Percentiles rank a stretch among this genome's conserved stretches.
These are phyloP conservation scores for Natrix natrix DNA, from an alignment of 2,797 vertebrate genomes.

Conservation along the genomic window DNA sequence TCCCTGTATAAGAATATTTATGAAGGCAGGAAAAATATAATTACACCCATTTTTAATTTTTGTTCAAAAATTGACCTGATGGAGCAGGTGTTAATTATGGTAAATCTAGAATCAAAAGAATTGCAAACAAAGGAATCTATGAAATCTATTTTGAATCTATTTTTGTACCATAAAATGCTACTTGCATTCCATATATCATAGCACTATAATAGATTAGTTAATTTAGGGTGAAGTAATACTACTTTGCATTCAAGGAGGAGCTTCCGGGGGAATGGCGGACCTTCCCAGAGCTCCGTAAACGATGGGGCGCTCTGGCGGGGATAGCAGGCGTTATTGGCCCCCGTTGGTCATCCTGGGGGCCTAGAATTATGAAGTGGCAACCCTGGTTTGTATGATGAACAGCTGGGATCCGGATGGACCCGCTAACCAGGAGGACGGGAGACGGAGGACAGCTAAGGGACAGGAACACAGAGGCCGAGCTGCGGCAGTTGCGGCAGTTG, in stretches of 20 bases:
- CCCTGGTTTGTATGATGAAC: too few species aligned
- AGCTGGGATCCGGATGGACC: too few species aligned
- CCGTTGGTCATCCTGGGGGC: too few species aligned
- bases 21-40: conserved; percentile 22
- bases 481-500: too few species aligned
- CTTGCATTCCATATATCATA: neutral
- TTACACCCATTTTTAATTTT: conserved; percentile 42
- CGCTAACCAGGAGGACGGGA: too few species aligned
- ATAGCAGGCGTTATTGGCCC: too few species aligned
- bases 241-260: neutral
- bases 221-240: neutral
- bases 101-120: conserved; percentile 38
- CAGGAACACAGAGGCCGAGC: too few species aligned
- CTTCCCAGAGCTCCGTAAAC: too few species aligned
- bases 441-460: too few species aligned
- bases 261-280: too few species aligned
- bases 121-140: conserved; percentile 28
- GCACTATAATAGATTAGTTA: neutral
- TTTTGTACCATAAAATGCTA: conserved; percentile 13
- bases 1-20: conserved; percentile 46
- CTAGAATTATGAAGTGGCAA: too few species aligned
- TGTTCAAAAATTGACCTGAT: conserved; percentile 25
- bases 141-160: neutral
- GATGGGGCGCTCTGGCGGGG: too few species aligned
- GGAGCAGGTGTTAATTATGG: neutral